phyloP scores from a whole-genome alignment of 2,797 vertebrate genomes.

The Phalloptychus januarius region DNA sequence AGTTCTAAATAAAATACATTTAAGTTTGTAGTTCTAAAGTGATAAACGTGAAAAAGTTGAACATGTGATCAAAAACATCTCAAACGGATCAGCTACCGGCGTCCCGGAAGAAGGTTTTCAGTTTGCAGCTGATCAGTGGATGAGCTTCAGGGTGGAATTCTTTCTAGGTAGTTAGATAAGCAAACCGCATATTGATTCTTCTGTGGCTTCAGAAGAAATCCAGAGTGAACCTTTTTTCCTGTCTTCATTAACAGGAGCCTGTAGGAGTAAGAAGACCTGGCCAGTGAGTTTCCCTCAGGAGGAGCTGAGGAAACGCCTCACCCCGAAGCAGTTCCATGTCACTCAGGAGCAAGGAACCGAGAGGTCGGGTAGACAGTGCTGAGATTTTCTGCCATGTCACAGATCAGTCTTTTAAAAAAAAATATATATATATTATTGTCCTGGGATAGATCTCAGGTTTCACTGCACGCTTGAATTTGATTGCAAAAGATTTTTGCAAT shows the following conservation, averaged over 20 bases:
- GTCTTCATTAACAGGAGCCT: conserved; percentile 81
- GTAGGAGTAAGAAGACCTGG: conserved; percentile 90
- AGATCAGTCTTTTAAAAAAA: not conserved
- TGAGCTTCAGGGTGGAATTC: not conserved
- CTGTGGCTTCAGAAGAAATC: not conserved
- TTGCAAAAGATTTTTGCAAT: not conserved
- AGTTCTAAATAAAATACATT: not conserved
- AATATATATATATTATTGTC: not conserved
- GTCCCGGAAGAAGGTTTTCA: not conserved
- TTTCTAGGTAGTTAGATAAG: not conserved
- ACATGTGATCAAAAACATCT: not conserved
- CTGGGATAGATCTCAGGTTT: not conserved
- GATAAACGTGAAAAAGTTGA: not conserved
- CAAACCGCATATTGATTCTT: not conserved
- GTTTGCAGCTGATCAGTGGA: not conserved
- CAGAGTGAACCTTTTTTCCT: conserved; percentile 20
- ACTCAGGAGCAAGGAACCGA: conserved; percentile 98
- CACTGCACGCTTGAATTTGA: not conserved
- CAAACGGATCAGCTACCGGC: not conserved
- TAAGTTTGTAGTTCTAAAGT: not conserved
- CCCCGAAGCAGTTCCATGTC: conserved; percentile 92
- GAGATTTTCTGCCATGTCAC: not conserved
- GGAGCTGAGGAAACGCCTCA: conserved; percentile 91
- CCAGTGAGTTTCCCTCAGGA: conserved; percentile 89
- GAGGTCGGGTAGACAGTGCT: conserved; percentile 77